phyloP scores from a whole-genome alignment of 2,797 vertebrate species.

The Clarias pachynema region DNA sequence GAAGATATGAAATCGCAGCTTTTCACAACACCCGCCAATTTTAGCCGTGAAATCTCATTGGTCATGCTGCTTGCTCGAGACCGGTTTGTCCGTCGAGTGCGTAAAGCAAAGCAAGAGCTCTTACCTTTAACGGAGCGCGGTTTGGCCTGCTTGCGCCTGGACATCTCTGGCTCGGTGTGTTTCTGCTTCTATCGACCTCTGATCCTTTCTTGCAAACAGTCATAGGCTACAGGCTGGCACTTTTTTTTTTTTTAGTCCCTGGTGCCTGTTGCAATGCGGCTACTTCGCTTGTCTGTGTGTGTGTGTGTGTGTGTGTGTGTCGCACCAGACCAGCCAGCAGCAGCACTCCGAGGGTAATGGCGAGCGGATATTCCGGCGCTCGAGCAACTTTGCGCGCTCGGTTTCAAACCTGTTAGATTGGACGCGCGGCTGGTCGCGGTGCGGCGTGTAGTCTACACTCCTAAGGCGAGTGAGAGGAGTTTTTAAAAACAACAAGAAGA shows the following conservation, averaged over 20 bases:
- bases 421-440: conserved; percentile 8
- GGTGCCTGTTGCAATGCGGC: conserved; percentile 98
- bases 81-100: conserved; percentile 54
- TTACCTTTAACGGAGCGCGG: conserved; percentile 98
- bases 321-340: conserved; percentile 51
- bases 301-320: not conserved
- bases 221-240: conserved; percentile 68
- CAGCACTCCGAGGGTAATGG: conserved; percentile 49
- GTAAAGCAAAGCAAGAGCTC: conserved; percentile 54
- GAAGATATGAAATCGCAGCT: conserved; percentile 52
- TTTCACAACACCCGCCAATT: conserved; percentile 78
- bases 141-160: conserved; percentile 97
- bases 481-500: conserved; percentile 2
- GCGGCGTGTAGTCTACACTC: not conserved
- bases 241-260: conserved; percentile 56
- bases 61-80: conserved; percentile 65
- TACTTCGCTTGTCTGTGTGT: conserved; percentile 69
- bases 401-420: conserved; percentile 75
- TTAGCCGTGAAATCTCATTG: conserved; percentile 75
- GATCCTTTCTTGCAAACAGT: conserved; percentile 65
- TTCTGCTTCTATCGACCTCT: conserved; percentile 65
- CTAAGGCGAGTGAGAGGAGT: not conserved
- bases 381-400: conserved; percentile 38
- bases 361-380: conserved; percentile 47
- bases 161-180: conserved; percentile 82